These are phyloP conservation scores for Triops longicaudatus DNA, from an alignment of 1,140 invertebrate species.

Conservation along the genomic window DNA sequence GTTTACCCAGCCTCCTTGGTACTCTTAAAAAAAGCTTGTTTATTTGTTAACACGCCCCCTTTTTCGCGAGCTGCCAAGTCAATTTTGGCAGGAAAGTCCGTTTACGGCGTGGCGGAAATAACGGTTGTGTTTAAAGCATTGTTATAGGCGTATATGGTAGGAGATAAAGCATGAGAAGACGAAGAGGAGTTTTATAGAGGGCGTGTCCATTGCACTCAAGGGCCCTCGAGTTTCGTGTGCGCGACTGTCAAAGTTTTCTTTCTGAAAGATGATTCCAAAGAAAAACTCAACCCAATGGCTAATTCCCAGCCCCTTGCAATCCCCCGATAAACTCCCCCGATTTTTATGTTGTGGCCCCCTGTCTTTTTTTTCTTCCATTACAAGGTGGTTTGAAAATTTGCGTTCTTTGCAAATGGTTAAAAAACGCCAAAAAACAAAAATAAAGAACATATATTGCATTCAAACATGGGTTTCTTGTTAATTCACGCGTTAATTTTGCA, in stretches of 20 bases:
- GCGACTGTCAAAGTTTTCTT: constrained; percentile 4
- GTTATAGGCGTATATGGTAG: neutral
- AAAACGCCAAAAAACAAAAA: constrained; percentile 15
- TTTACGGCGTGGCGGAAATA: neutral
- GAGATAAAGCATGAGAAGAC: neutral
- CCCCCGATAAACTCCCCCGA: neutral
- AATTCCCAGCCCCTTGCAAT: neutral
- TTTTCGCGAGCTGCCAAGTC: neutral
- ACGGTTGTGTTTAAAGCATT: neutral
- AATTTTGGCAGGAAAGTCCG: neutral
- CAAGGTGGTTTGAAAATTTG: constrained; percentile 15
- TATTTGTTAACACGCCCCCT: neutral
- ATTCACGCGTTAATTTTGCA: too few species aligned
- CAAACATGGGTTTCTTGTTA: neutral
- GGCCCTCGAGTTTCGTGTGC: neutral
- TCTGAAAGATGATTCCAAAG: constrained; percentile 8
- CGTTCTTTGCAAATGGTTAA: constrained; percentile 15
- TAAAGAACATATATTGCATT: constrained; percentile 16
- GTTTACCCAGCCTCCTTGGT: constrained; percentile 10
- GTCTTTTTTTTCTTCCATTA: neutral
- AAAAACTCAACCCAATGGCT: constrained; percentile 4
- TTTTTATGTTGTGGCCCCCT: constrained; percentile 8
- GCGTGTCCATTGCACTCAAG: neutral
- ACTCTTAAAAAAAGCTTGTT: neutral
- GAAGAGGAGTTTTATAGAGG: neutral